phyloP scores from a whole-genome alignment of 1,140 invertebrate genomes.

The Heliothis virescens region DNA sequence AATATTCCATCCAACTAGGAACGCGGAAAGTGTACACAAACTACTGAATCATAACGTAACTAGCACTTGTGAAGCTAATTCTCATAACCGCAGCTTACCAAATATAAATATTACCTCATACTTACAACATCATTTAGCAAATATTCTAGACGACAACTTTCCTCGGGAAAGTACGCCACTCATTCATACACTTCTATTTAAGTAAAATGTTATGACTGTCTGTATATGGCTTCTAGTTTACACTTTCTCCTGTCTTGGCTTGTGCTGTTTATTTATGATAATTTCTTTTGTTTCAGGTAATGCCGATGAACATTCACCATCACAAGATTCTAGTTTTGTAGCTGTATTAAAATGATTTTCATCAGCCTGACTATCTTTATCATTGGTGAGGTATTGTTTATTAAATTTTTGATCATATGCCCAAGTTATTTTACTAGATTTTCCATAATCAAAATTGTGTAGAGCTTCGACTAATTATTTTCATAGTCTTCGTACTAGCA shows the following conservation, averaged over 20 bases:
- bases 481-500: too few species aligned
- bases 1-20: too few species aligned
- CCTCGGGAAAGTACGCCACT: neutral
- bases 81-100: neutral
- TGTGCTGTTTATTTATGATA: constrained; percentile 15
- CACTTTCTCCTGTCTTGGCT: neutral
- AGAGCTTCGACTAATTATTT: too few species aligned
- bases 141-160: neutral
- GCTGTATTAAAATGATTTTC: too few species aligned
- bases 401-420: too few species aligned
- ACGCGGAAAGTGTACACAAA: too few species aligned
- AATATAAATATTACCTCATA: neutral
- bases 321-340: too few species aligned
- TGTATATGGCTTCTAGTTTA: neutral
- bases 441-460: too few species aligned
- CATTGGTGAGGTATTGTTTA: too few species aligned
- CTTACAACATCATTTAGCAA: constrained; percentile 7
- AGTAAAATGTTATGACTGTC: constrained; percentile 1
- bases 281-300: constrained; percentile 40
- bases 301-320: neutral
- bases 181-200: neutral
- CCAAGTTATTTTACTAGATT: too few species aligned
- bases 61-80: neutral
- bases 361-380: too few species aligned
- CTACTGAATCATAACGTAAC: neutral